Evolutionary conservation across 2,797 vertebrate species (phyloP), one percentile per base, ranked within the genome.

Genomic region (Falco naumanni): DNA sequence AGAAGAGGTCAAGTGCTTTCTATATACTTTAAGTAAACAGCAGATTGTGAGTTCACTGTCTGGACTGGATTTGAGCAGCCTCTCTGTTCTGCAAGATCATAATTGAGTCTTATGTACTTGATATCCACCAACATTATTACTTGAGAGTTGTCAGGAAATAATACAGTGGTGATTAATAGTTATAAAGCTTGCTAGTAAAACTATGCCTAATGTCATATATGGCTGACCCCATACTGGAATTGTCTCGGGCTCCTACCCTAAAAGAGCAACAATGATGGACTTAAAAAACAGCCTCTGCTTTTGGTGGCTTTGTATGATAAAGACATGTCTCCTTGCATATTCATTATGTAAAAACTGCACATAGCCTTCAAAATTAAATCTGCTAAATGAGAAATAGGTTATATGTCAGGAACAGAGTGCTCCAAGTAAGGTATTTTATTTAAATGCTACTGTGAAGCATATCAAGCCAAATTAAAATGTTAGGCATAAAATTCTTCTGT

Each of bases 21-120:
- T 96, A 93, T 96, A 87, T 94, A 83, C 92, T 97, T 96, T 96
- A 92, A 95, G 76, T 89, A 94, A 91, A 90, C 68, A 94, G 92
- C 54, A 97, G 89, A 89, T 64, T 75, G 66, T 45, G 69, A 96
- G 51, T 79, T 91, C 77, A 66, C 39, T 87, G 89, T 66, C 82
- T 84, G 87, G 87, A 80, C 87, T 83, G 76, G 96, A 93, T 93
- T 90, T 94, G 77, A 96, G 85, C 75, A 93, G 92, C 71, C 71
- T 48, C 77, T 71, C 43, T 83, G 61, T 91, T 91, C 81, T 90
- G 50, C 84, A 89, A 33, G 90, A 64, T 94, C 74, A 82, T 96
- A 93, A 96, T 61, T 90, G 75, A 95, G 81, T 91, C 64, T 63
- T 80, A 51, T n/a, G 76, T 87, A 74, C 78, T 83, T 93, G 65